phyloP scores from a whole-genome alignment of 2,888 invertebrate species.

The Scotopteryx bipunctaria region DNA sequence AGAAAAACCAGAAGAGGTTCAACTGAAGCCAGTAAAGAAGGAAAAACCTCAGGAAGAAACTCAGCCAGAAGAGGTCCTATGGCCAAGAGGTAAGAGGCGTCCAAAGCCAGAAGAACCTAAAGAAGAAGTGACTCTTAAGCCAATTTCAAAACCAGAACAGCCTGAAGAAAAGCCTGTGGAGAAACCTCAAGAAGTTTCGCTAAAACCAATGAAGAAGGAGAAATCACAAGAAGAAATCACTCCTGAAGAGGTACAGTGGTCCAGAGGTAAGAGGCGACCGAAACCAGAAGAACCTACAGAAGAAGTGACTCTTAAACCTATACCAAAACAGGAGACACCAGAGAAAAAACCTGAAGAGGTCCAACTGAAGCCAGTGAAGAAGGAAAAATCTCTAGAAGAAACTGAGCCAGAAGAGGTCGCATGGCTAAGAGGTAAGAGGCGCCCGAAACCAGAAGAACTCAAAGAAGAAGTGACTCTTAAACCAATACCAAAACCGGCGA shows the following conservation, averaged over 20 bases:
- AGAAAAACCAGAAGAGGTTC: no score
- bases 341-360: constrained; percentile 55
- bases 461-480: constrained; percentile 54
- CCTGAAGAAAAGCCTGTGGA: constrained; percentile 46
- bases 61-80: no score
- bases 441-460: constrained; percentile 32
- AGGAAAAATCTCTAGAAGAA: constrained; percentile 51
- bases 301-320: constrained; percentile 61
- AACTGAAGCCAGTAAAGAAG: not conserved
- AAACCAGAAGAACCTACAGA: constrained; percentile 45
- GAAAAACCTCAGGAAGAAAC: constrained; percentile 50
- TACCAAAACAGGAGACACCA: constrained; percentile 53
- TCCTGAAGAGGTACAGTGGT: constrained; percentile 61
- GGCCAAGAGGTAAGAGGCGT: no score
- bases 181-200: constrained; percentile 60
- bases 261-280: constrained; percentile 7
- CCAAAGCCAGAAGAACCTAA: no score
- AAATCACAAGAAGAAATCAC: constrained; percentile 41
- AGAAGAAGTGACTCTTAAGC: constrained; percentile 48
- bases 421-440: constrained; percentile 16
- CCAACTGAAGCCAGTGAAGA: constrained; percentile 26
- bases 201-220: constrained; percentile 50
- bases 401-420: constrained; percentile 47
- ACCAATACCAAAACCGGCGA: constrained; percentile 7
- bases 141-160: constrained; percentile 32